A percentile compares a stretch with the other conserved stretches of the same genome.
phyloP scores from a whole-genome alignment of 1,140 invertebrate species.

The Hestina assimilis region DNA sequence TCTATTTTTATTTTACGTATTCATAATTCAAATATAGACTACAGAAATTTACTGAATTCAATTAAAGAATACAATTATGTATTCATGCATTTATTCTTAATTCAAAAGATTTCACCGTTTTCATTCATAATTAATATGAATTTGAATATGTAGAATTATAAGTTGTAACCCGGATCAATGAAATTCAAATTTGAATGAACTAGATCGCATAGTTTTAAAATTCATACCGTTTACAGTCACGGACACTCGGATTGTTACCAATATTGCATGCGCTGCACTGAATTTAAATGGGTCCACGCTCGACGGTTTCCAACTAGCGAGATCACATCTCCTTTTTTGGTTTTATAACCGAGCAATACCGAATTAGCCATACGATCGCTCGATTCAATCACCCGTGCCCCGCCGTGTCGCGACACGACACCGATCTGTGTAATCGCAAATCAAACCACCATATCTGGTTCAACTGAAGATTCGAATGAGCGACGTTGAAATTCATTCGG shows the following conservation, averaged over 20 bases:
- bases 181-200: conserved; percentile 47
- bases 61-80: too few relatives aligned
- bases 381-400: conserved; percentile 35
- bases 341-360: conserved; percentile 32
- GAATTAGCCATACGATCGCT: conserved; percentile 50
- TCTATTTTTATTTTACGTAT: background rate
- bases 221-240: conserved; percentile 51
- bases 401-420: conserved; percentile 30
- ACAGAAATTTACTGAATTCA: too few relatives aligned
- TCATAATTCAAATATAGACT: background rate
- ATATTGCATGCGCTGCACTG: conserved; percentile 53
- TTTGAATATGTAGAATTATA: conserved; percentile 12
- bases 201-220: conserved; percentile 56
- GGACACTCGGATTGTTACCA: conserved; percentile 59
- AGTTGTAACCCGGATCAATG: conserved; percentile 37
- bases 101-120: too few relatives aligned
- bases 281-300: conserved; percentile 56
- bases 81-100: too few relatives aligned
- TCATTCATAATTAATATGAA: conserved; percentile 13
- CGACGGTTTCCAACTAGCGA: conserved; percentile 35
- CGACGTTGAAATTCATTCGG: conserved; percentile 50
- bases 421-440: conserved; percentile 45
- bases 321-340: conserved; percentile 51
- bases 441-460: conserved; percentile 51
- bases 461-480: conserved; percentile 36